A percentile compares a stretch with the other conserved stretches of the same genome.
Conservation (phyloP, 37 sponge, comb jelly and placozoan species). For the Beroe ovata region DNA sequence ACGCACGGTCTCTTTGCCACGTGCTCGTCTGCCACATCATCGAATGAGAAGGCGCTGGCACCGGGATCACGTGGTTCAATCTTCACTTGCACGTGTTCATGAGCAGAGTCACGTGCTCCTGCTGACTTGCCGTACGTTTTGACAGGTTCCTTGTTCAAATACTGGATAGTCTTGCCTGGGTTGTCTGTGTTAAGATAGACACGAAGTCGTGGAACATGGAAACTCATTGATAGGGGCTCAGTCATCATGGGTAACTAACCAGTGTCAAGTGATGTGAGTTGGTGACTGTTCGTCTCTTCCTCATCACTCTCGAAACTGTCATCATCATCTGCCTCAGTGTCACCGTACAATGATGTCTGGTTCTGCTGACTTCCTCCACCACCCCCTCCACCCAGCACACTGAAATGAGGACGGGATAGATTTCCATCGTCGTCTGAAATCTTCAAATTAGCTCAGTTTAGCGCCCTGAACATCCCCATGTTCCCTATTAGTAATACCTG, state of each 20-base stretch:
- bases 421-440: no score
- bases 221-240: background rate
- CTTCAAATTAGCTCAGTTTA: no score
- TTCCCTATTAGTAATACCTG: conserved; percentile 9
- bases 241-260: background rate
- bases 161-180: conserved; percentile 60
- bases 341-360: conserved; percentile 3
- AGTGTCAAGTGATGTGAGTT: conserved; percentile 65
- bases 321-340: conserved; percentile 35
- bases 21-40: conserved; percentile 41
- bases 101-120: background rate
- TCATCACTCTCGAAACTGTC: conserved; percentile 56
- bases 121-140: conserved; percentile 42
- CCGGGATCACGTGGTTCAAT: conserved; percentile 22
- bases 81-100: conserved; percentile 53
- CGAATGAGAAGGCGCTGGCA: conserved; percentile 21
- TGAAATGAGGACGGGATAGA: no score
- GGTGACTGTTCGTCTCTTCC: conserved; percentile 41
- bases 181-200: background rate
- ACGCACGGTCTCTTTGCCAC: conserved; percentile 30
- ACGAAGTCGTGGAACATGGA: background rate
- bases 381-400: background rate
- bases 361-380: background rate
- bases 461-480: no score
- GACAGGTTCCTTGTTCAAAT: conserved; percentile 21